Percentiles rank a stretch among this genome's conserved stretches.
phyloP scores from a whole-genome alignment of 2,113 vertebrate genomes.

The Leptobrachium ailaonicum region DNA sequence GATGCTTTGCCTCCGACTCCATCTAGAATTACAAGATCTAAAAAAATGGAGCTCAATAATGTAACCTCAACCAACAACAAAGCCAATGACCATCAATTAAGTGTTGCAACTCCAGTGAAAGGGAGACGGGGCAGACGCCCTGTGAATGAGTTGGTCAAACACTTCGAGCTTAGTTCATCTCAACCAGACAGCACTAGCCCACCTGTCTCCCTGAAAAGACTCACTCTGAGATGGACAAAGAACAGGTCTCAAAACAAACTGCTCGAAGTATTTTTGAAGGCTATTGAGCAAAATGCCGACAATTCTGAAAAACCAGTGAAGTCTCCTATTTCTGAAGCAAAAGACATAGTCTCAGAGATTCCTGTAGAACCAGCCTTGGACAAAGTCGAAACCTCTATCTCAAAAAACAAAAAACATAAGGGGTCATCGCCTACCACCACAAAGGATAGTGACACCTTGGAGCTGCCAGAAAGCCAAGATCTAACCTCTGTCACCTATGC shows the following conservation, averaged over 20 bases:
- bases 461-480: conserved; percentile 35
- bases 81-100: conserved; percentile 45
- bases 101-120: conserved; percentile 59
- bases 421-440: not conserved
- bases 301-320: conserved; percentile 56
- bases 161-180: conserved; percentile 52
- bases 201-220: conserved; percentile 59
- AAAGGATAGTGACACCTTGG: conserved; percentile 46
- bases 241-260: conserved; percentile 35
- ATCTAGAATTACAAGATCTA: conserved; percentile 62
- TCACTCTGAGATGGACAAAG: conserved; percentile 57
- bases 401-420: no score
- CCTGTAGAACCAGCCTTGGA: conserved; percentile 34
- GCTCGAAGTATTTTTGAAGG: conserved; percentile 39
- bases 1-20: conserved; percentile 51
- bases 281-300: conserved; percentile 20
- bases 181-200: conserved; percentile 30
- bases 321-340: conserved; percentile 46
- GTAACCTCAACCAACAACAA: conserved; percentile 54
- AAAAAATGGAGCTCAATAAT: conserved; percentile 58
- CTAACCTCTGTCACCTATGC: conserved; percentile 60
- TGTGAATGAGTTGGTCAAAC: conserved; percentile 51
- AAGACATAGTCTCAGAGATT: not conserved
- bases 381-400: conserved; percentile 32
- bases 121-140: conserved; percentile 60